Evolutionary conservation across 2,113 vertebrate species (phyloP).

Genomic region (Hemiscyllium ocellatum): DNA sequence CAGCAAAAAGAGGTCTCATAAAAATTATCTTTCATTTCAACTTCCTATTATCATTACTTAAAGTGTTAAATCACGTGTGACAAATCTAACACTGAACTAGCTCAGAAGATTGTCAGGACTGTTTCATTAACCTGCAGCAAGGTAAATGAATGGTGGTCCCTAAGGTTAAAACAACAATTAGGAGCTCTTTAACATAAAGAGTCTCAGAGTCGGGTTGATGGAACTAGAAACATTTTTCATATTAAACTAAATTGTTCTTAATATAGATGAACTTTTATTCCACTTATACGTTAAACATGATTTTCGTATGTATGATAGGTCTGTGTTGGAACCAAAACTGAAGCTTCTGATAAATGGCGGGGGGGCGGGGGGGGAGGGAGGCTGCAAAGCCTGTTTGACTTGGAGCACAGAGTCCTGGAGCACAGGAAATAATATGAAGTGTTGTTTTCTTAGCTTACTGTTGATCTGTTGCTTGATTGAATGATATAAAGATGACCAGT

Average conservation of each 20-base stretch:
- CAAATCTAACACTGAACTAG: conserved; percentile 49
- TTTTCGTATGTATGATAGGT: conserved; percentile 44
- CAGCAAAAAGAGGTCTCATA: conserved; percentile 43
- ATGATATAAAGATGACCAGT: not conserved
- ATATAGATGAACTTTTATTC: conserved; percentile 48
- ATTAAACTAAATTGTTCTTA: conserved; percentile 43
- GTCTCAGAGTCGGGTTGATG: conserved; percentile 39
- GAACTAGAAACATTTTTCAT: conserved; percentile 58
- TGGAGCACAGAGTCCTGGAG: conserved; percentile 42
- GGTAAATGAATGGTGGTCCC: conserved; percentile 57
- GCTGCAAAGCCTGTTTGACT: conserved; percentile 41
- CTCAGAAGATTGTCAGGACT: conserved; percentile 50
- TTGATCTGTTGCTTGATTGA: conserved; percentile 24
- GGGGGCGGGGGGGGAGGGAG: not conserved
- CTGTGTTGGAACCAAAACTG: conserved; percentile 37
- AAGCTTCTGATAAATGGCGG: conserved; percentile 42
- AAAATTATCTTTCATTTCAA: conserved; percentile 52
- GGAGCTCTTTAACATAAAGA: conserved; percentile 42
- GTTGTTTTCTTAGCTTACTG: conserved; percentile 15
- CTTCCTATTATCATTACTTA: conserved; percentile 54
- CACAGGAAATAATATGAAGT: conserved; percentile 38
- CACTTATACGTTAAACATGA: conserved; percentile 40
- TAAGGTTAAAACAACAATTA: conserved; percentile 66
- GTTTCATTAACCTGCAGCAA: conserved; percentile 55
- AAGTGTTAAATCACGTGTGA: conserved; percentile 52